phyloP scores from a whole-genome alignment of 2,113 vertebrate genomes.

The Rhinoderma darwinii region DNA sequence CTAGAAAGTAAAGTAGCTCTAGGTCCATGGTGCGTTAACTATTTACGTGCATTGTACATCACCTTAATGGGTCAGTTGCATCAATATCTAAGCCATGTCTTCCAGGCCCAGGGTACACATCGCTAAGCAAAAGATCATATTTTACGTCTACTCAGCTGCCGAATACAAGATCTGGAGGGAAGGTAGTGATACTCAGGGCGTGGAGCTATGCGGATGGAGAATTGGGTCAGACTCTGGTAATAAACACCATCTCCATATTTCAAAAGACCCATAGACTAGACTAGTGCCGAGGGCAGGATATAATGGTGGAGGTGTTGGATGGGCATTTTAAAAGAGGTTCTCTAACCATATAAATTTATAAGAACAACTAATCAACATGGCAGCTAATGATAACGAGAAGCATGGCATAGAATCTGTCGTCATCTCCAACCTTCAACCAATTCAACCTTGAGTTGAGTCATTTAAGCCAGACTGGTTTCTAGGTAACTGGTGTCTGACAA shows the following conservation, averaged over 20 bases:
- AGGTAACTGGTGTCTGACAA: not conserved
- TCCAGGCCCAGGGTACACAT: conserved; percentile 8
- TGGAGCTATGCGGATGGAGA: not conserved
- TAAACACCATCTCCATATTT: no score
- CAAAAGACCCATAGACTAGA: not conserved
- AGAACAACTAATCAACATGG: no score
- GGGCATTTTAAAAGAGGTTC: no score
- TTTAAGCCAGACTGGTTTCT: not conserved
- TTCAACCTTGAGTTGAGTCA: not conserved
- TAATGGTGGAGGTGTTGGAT: not conserved
- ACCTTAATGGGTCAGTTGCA: not conserved
- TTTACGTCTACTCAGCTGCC: not conserved
- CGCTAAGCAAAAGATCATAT: conserved; percentile 7
- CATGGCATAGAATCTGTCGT: not conserved
- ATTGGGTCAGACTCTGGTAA: not conserved
- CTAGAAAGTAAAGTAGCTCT: not conserved
- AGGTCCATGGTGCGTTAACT: not conserved
- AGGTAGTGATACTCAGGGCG: not conserved
- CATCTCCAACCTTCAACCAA: no score
- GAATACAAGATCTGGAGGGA: not conserved
- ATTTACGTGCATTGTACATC: not conserved
- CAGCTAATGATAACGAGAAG: not conserved
- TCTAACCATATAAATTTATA: no score
- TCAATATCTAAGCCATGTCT: conserved; percentile 12
- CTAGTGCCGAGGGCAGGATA: not conserved